Conservation (phyloP, 2,797 vertebrate species). For the Tarsius wallacei region DNA sequence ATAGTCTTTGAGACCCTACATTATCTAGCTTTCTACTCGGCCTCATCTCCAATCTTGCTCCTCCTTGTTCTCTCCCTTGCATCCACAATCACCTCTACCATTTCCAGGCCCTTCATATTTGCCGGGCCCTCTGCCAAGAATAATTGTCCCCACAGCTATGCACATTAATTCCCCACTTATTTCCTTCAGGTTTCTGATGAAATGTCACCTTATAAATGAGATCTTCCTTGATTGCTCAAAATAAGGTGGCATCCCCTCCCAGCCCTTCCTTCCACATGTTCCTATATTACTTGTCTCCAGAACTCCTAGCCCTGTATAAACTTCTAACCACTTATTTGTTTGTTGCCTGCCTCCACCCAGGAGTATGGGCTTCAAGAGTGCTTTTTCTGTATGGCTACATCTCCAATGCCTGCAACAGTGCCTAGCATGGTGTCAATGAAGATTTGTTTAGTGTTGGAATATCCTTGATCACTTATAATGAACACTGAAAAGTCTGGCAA, state of each 20-base stretch:
- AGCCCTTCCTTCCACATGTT: background rate
- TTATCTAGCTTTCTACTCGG: background rate
- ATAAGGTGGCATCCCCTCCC: background rate
- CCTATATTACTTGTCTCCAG: background rate
- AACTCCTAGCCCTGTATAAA: background rate
- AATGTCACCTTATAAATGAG: background rate
- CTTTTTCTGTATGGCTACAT: constrained; percentile 1
- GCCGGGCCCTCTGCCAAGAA: background rate
- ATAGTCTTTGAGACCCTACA: background rate
- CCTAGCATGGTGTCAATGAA: background rate
- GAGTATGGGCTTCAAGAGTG: background rate
- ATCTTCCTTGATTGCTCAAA: background rate
- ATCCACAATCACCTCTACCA: background rate
- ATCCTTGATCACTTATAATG: constrained; percentile 52
- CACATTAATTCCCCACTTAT: background rate
- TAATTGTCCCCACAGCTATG: background rate
- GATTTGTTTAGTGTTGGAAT: constrained; percentile 34
- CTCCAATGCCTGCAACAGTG: background rate
- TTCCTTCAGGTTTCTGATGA: background rate
- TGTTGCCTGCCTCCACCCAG: background rate
- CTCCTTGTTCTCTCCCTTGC: background rate
- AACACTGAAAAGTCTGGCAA: constrained; percentile 74
- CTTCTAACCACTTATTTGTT: constrained; percentile 35
- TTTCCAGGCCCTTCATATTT: background rate
- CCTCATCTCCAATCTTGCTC: background rate